Evolutionary conservation across 2,113 vertebrate genomes (phyloP), one percentile per base, ranked within the genome.

Genomic region (Heterocephalus glaber): DNA sequence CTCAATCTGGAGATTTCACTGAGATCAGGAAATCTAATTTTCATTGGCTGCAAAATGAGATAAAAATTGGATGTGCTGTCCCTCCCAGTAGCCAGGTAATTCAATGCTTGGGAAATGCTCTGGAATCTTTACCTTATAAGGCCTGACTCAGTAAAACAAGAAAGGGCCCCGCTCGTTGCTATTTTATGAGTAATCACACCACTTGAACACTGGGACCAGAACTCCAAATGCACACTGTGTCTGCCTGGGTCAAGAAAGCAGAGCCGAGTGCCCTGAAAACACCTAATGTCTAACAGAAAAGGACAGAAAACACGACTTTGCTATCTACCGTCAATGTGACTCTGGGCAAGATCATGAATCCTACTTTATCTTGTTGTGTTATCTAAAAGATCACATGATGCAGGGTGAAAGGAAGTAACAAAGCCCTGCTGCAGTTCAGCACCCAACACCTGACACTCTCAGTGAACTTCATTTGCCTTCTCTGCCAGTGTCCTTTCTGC

Each of bases 81-180:
- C 20, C n/a, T 90, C 41, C 44, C 54, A 30, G 35, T n/a, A 68
- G 76, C 74, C 65, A 89, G 47, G 33, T 70, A 66, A 81, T 80
- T 89, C 79, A 14, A 58, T 80, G 17, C 35, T 47, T 90, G 60
- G 54, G 80, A 93, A 92, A 65, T 58, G 26, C 54, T 83, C 66
- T 80, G 76, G 44, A 95, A 44, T 61, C 49, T 88, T 95, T 89
- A 81, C 38, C 52, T 90, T 84, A 86, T 20, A 91, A 24, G 30
- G 54, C 70, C n/a, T 72, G 74, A 65, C 49, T 90, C 80, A 41
- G 2, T 61, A 60, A 90, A 94, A 74, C 33, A 44, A 94, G 68
- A 68, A 87, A 76, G 70, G 30, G 49, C 13, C 47, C 65, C 35
- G 1, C 58, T 54, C 74, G 22, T 82, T 93, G 52, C 35, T 16